These are phyloP conservation scores for Chelonus formosanus DNA, from an alignment of 2,888 invertebrate genomes.

Conservation along the genomic window DNA sequence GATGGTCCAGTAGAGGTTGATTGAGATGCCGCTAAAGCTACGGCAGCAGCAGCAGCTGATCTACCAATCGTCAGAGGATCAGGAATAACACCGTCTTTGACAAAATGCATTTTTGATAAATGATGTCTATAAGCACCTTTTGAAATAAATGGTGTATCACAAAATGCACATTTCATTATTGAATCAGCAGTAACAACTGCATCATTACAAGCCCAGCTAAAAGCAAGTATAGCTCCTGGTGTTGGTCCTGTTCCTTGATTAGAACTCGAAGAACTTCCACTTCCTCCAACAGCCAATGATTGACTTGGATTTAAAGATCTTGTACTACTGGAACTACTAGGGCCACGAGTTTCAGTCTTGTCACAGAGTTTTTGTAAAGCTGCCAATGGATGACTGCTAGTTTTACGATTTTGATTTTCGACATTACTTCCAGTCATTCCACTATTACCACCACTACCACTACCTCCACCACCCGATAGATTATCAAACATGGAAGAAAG, in stretches of 20 bases:
- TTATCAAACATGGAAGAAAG: constrained; percentile 91
- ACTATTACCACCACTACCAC: constrained; percentile 61
- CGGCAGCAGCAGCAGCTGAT: constrained; percentile 68
- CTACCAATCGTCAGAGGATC: constrained; percentile 71
- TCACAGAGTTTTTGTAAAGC: constrained; percentile 96
- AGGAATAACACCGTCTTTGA: constrained; percentile 88
- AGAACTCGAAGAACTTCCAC: constrained; percentile 58
- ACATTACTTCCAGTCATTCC: constrained; percentile 53
- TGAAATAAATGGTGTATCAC: constrained; percentile 95
- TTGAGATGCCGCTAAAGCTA: constrained; percentile 61
- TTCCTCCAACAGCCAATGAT: constrained; percentile 64
- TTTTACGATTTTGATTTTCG: constrained; percentile 72
- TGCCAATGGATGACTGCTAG: constrained; percentile 89
- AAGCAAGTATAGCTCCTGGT: constrained; percentile 86
- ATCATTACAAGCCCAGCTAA: constrained; percentile 95
- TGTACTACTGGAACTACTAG: constrained; percentile 58
- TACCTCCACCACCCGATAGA: constrained; percentile 71
- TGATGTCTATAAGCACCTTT: constrained; percentile 97
- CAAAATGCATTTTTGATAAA: constrained; percentile 93
- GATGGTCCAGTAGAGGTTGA: constrained; percentile 57
- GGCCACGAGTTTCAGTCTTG: constrained; percentile 85
- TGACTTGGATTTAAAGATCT: constrained; percentile 59
- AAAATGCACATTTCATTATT: constrained; percentile 93
- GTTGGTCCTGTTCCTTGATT: constrained; percentile 68
- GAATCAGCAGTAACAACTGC: constrained; percentile 87